Base-by-base conservation (phyloP, 2,888 invertebrate genomes). In the Gnatocerus cornutus region DNA sequence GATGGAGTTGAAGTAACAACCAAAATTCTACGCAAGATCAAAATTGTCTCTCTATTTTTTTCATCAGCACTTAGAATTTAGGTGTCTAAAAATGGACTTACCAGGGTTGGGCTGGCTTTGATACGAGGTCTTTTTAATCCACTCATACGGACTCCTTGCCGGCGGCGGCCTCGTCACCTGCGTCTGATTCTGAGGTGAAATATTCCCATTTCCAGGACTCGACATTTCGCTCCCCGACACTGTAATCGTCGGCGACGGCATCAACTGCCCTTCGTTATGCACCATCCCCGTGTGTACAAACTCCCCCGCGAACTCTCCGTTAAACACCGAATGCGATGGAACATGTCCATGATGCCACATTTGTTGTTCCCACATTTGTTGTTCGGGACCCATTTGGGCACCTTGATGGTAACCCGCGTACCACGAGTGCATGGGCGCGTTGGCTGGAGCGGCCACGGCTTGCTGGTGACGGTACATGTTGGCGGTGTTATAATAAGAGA, bases 41-140 rank as follows among this genome's bases (percentile, higher is more conserved):
- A n/a, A n/a, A n/a, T 21, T 21, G 4, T 21, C 21, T 21, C 21
- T 4, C 21, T 4, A 21, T 21, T 21, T 21, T 21, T 21, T 3
- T 21, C 21, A 1, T 21, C 21, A n/a, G n/a, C n/a, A n/a, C n/a
- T n/a, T n/a, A n/a, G n/a, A n/a, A n/a, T n/a, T n/a, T n/a, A n/a
- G n/a, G n/a, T n/a, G n/a, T n/a, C n/a, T n/a, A n/a, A n/a, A n/a
- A n/a, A n/a, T n/a, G n/a, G 69, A 84, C 86, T 84, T 84, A 95
- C 95, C 95, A 86, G 95, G 94, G 85, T 92, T 94, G 1, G 93
- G 93, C 81, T 94, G 94, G 73, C 89, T 90, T 80, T 94, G 93
- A 84, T 95, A 95, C 58, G 93, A 91, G 0, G 93, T 92, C 84
- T 94, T 95, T 85, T 94, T 96, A 91, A 97, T 96, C 96, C 96